Conservation (phyloP, 2,888 invertebrate genomes). For the Stenodera caucasica region DNA sequence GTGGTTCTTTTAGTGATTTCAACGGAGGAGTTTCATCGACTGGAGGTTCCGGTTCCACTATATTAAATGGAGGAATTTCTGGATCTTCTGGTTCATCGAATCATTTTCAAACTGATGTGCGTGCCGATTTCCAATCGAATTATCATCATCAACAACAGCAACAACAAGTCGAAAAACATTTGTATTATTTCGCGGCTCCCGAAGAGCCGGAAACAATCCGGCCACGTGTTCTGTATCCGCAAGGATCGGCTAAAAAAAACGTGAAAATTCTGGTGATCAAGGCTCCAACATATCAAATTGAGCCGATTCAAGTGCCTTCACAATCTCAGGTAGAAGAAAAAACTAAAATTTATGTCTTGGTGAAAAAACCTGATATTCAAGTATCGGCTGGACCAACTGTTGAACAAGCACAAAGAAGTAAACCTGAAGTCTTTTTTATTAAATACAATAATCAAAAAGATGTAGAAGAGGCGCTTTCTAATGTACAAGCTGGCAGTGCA, state of each 20-base stretch:
- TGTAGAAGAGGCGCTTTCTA: constrained; percentile 31
- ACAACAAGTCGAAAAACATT: constrained; percentile 41
- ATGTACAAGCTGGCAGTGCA: constrained; percentile 29
- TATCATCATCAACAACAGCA: neutral
- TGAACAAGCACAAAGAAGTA: constrained; percentile 77
- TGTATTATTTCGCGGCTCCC: constrained; percentile 50
- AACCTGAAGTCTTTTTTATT: constrained; percentile 89
- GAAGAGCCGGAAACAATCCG: constrained; percentile 43
- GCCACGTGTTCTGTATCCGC: constrained; percentile 36
- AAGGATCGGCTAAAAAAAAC: constrained; percentile 50
- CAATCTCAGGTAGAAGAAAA: constrained; percentile 46
- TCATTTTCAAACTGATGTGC: neutral
- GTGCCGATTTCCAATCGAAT: neutral
- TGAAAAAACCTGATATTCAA: constrained; percentile 69
- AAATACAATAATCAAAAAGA: constrained; percentile 72
- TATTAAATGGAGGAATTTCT: neutral
- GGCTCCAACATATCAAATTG: constrained; percentile 44
- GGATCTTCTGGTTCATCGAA: neutral
- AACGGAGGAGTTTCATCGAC: neutral
- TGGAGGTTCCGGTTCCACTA: neutral
- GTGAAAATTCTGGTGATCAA: constrained; percentile 58
- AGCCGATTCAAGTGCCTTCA: constrained; percentile 40
- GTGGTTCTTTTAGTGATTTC: neutral
- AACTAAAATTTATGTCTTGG: constrained; percentile 52
- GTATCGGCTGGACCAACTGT: constrained; percentile 75